These are phyloP conservation scores for Acanthis flammea DNA, from an alignment of 2,797 vertebrate genomes.

Conservation along the genomic window DNA sequence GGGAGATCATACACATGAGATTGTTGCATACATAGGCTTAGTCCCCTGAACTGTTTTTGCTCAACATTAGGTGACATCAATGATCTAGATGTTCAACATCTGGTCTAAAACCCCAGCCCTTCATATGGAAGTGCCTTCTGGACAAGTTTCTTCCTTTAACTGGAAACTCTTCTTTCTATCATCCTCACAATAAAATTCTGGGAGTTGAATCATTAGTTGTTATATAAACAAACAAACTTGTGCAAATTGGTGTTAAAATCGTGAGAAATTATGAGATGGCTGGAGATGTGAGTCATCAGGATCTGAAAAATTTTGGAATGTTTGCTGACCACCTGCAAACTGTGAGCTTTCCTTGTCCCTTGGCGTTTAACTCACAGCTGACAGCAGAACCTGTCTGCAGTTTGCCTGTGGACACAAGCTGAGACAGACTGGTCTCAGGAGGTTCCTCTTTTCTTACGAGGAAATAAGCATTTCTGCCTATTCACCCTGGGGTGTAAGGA, in stretches of 20 bases:
- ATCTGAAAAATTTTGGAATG: not conserved
- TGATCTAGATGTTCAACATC: not conserved
- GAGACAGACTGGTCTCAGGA: not conserved
- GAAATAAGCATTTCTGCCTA: not conserved
- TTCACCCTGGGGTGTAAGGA: not conserved
- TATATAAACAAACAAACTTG: not conserved
- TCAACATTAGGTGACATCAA: not conserved
- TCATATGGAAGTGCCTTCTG: not conserved
- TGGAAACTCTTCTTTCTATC: not conserved
- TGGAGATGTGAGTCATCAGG: not conserved
- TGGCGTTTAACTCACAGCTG: not conserved
- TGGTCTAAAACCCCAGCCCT: not conserved
- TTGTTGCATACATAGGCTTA: not conserved
- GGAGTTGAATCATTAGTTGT: not conserved
- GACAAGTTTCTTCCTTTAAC: not conserved
- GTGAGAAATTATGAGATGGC: not conserved
- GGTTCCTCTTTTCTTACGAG: not conserved
- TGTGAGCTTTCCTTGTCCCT: not conserved
- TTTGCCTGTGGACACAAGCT: not conserved
- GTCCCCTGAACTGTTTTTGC: not conserved
- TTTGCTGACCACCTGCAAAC: not conserved
- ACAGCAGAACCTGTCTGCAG: not conserved
- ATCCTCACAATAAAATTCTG: not conserved
- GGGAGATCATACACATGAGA: fast-evolving
- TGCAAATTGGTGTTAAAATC: not conserved